These are phyloP conservation scores for Gnathonemus longibarbis DNA, from an alignment of 2,113 vertebrate genomes.

Conservation along the genomic window DNA sequence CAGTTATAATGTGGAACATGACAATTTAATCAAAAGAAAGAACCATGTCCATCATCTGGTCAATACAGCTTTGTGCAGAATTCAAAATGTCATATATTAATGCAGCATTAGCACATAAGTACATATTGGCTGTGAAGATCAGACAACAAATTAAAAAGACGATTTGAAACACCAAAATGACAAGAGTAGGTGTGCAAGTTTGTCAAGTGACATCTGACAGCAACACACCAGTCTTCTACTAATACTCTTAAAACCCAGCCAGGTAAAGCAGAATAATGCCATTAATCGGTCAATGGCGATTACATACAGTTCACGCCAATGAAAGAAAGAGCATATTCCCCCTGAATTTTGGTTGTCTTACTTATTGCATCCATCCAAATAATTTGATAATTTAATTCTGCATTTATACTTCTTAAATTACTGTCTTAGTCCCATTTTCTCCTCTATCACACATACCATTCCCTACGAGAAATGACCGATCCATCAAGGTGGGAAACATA, in stretches of 20 bases:
- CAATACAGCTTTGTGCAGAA: background rate
- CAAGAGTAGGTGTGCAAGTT: background rate
- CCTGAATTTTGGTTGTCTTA: constrained; percentile 9
- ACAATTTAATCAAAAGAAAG: background rate
- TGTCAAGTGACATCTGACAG: background rate
- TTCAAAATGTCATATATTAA: background rate
- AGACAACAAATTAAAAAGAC: background rate
- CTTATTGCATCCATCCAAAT: constrained; percentile 2
- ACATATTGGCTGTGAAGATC: background rate
- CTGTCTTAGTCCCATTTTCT: background rate
- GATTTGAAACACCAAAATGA: background rate
- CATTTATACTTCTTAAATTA: background rate
- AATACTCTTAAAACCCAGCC: background rate
- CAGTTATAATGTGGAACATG: background rate
- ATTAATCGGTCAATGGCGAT: background rate
- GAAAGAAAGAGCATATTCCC: background rate
- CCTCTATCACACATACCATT: constrained; percentile 87
- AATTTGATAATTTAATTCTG: background rate
- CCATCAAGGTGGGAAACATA: constrained; percentile 94
- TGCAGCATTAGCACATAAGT: background rate
- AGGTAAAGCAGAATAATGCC: background rate
- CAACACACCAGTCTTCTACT: constrained; percentile 18
- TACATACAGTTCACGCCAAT: background rate
- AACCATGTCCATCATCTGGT: background rate
- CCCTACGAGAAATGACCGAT: constrained; percentile 93